Evolutionary conservation across 2,888 invertebrate genomes (phyloP), one percentile per base, ranked within the genome.

Genomic region (Philereme transversata): DNA sequence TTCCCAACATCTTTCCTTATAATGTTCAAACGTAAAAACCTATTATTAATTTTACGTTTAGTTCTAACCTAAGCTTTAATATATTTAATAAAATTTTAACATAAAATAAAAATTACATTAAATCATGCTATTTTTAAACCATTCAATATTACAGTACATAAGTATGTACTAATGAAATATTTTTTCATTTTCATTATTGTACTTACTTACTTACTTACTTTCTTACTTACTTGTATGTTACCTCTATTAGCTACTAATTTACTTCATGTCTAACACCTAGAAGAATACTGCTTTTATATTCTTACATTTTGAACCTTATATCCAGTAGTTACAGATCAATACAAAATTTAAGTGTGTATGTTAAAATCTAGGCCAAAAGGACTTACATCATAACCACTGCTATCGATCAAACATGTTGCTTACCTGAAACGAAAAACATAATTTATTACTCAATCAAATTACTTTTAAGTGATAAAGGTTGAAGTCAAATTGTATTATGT

Each of bases 401-500:
- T 22, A 50, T 63, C 56, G 22, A 60, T 56, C 63, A 53, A 58
- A 11, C 36, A n/a, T 57, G 54, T 54, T 54, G 50, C 60, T 64
- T 64, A 64, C 63, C 63, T 63, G 56, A 10, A 63, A 63, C 41
- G 22, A 59, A 59, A 56, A 52, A 7, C 34, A 57, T 43, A 10
- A 56, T 56, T 22, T 47, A 53, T 53, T 50, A 61, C 53, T 60
- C 48, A 54, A 22, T 22, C 22, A 22, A 22, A 22, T 22, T 22
- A 22, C 3, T 22, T 22, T 22, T 22, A 22, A 2, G 22, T 22
- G 22, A 22, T 22, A 22, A 22, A 22, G 22, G 22, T 22, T 22
- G 22, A 22, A 22, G 22, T 22, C n/a, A n/a, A n/a, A n/a, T n/a
- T 22, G 3, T 22, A 3, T 22, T 1, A 22, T 22, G 22, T 22